A percentile compares a stretch with the other conserved stretches of the same genome.
These are phyloP conservation scores for Glossophaga mutica DNA, from an alignment of 2,797 vertebrate species.

Conservation along the genomic window DNA sequence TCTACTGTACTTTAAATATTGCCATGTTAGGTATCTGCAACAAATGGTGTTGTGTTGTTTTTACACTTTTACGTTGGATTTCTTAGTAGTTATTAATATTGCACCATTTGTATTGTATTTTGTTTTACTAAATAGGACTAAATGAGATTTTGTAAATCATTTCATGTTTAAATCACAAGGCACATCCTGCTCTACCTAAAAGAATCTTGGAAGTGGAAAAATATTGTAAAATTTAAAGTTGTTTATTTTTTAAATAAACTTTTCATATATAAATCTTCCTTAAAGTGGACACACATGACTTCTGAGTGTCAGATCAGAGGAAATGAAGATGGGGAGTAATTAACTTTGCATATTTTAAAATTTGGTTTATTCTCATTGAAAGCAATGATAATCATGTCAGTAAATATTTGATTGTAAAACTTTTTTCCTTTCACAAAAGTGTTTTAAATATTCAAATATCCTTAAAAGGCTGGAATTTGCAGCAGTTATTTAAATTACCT, in stretches of 20 bases:
- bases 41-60: not conserved
- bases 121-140: conserved; percentile 49
- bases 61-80: not conserved
- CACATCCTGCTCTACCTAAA: conserved; percentile 51
- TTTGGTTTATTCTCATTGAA: conserved; percentile 31
- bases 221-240: conserved; percentile 63
- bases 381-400: conserved; percentile 18
- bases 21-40: not conserved
- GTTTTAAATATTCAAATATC: conserved; percentile 27
- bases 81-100: conserved; percentile 13
- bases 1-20: not conserved
- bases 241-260: conserved; percentile 73
- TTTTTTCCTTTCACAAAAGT: not conserved
- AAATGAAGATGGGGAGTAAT: conserved; percentile 45
- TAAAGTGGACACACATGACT: conserved; percentile 55
- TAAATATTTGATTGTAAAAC: conserved; percentile 21
- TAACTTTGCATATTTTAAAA: conserved; percentile 7
- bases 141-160: conserved; percentile 54
- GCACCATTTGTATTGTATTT: conserved; percentile 44
- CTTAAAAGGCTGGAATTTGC: conserved; percentile 9
- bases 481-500: not conserved
- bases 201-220: conserved; percentile 57
- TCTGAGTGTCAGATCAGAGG: conserved; percentile 56
- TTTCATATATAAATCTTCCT: conserved; percentile 55
- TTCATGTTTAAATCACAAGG: conserved; percentile 45